Evolutionary conservation across 2,113 vertebrate species (phyloP).

Genomic region (human (Homo sapiens)): GRCh38 chr1:121056001-121056500

Average conservation of each 20-base stretch:
- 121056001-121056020: no score
- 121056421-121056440: not conserved
- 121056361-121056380: not conserved
- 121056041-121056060: no score
- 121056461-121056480: not conserved
- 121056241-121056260: not conserved
- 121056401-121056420: not conserved
- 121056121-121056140: not conserved
- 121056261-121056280: not conserved
- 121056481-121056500: not conserved
- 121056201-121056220: not conserved
- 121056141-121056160: not conserved
- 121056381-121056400: not conserved
- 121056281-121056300: not conserved
- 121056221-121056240: no score
- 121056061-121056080: no score
- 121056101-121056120: not conserved
- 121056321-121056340: not conserved
- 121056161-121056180: not conserved
- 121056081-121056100: no score
- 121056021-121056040: no score
- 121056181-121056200: not conserved
- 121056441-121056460: not conserved
- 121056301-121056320: not conserved
- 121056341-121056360: not conserved